These are phyloP conservation scores for Eupelmus urozonus DNA, from an alignment of 2,888 invertebrate genomes.

Conservation along the genomic window DNA sequence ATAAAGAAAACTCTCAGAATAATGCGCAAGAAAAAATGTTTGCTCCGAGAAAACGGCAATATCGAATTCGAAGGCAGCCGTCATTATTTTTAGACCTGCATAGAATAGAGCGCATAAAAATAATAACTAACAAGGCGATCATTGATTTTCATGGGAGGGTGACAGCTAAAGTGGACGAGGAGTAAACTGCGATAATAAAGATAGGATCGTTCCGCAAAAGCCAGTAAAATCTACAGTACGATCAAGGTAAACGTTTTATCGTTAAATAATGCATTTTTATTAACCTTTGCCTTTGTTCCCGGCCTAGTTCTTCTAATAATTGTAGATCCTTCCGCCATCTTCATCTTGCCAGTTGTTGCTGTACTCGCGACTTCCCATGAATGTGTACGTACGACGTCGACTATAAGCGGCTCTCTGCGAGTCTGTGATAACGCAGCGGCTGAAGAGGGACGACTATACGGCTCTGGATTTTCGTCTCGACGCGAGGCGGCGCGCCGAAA, in stretches of 20 bases:
- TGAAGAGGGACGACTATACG: too few species aligned
- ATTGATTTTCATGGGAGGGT: slow-evolving; percentile 61
- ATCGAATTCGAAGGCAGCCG: neutral
- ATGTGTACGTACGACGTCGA: too few species aligned
- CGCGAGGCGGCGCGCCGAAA: too few species aligned
- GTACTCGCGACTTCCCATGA: too few species aligned
- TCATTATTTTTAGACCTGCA: slow-evolving; percentile 12
- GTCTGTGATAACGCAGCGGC: too few species aligned
- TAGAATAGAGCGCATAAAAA: slow-evolving; percentile 2
- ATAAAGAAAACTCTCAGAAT: neutral
- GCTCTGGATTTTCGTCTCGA: too few species aligned
- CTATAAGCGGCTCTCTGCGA: too few species aligned
- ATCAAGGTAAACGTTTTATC: neutral
- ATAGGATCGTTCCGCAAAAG: neutral
- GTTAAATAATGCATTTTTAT: slow-evolving; percentile 10
- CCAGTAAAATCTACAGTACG: too few species aligned
- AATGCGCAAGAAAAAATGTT: neutral
- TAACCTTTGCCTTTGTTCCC: slow-evolving; percentile 92
- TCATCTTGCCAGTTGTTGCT: slow-evolving; percentile 79
- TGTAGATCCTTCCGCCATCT: slow-evolving; percentile 91
- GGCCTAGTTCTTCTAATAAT: slow-evolving; percentile 93
- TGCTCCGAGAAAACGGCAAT: neutral
- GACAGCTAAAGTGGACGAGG: neutral
- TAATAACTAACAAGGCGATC: slow-evolving; percentile 46
- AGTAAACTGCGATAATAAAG: too few species aligned